These are phyloP conservation scores for Drosophila bifasciata DNA, from an alignment of 1,140 invertebrate species.

Conservation along the genomic window DNA sequence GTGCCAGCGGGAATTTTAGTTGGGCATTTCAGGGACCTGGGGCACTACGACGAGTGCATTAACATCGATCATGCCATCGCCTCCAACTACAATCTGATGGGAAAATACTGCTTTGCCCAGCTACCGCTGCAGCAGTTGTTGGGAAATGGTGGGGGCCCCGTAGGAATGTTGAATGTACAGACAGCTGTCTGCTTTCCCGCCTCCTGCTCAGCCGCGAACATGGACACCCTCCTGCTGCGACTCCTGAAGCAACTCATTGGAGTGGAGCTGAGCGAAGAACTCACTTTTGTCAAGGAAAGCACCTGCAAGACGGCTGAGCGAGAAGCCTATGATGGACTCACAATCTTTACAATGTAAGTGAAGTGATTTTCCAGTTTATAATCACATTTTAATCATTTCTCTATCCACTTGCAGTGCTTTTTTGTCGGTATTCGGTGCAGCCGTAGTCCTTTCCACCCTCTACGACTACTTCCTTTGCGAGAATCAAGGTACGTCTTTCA, in stretches of 20 bases:
- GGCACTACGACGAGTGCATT: constrained; percentile 68
- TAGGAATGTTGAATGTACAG: constrained; percentile 20
- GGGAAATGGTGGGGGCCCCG: constrained; percentile 17
- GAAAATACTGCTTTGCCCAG: constrained; percentile 56
- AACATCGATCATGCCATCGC: constrained; percentile 31
- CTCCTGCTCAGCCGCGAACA: constrained; percentile 38
- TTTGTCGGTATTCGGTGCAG: constrained; percentile 32
- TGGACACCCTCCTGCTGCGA: constrained; percentile 37
- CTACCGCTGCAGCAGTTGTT: constrained; percentile 38
- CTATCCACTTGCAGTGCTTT: constrained; percentile 18
- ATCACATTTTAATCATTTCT: too few relatives aligned
- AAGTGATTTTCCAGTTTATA: too few relatives aligned
- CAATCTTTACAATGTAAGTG: constrained; percentile 64
- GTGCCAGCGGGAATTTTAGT: constrained; percentile 60
- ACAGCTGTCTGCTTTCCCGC: constrained; percentile 51
- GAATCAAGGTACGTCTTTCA: constrained; percentile 42
- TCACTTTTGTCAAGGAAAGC: constrained; percentile 18
- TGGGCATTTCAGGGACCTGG: constrained; percentile 53
- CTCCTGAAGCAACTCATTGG: constrained; percentile 28
- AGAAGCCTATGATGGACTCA: constrained; percentile 15
- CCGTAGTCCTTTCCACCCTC: constrained; percentile 32
- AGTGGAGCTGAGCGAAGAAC: constrained; percentile 16
- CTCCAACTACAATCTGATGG: constrained; percentile 17
- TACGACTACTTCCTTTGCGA: constrained; percentile 54
- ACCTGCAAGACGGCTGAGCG: constrained; percentile 44